These are phyloP conservation scores for Sinosuthora webbiana DNA, from an alignment of 2,113 vertebrate species.

Conservation along the genomic window DNA sequence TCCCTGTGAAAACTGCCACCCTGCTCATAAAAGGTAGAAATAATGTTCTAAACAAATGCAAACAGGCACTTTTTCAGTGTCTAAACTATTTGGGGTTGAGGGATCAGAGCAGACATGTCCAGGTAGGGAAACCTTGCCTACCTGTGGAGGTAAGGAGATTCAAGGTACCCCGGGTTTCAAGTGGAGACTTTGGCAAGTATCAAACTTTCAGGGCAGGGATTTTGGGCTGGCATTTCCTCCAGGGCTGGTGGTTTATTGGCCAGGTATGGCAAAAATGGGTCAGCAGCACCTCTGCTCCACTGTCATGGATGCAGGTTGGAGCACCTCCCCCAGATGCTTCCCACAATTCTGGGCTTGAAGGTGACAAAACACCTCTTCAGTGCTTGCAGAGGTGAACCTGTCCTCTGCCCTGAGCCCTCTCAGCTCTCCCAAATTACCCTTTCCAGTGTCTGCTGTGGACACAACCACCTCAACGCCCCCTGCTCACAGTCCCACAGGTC, in stretches of 20 bases:
- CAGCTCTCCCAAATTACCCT: neutral
- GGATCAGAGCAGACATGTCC: neutral
- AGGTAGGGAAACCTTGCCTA: neutral
- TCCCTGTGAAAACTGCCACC: neutral
- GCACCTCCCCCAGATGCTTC: neutral
- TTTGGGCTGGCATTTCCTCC: neutral
- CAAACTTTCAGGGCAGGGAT: neutral
- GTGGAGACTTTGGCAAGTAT: neutral
- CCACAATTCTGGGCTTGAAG: neutral
- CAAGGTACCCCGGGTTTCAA: neutral
- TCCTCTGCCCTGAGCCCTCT: neutral
- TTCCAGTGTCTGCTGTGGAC: neutral
- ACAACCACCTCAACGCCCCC: fast-evolving
- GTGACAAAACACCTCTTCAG: neutral
- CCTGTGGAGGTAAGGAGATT: neutral
- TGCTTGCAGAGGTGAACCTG: neutral
- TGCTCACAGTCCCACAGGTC: fast-evolving
- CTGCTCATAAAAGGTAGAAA: neutral
- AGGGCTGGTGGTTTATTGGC: neutral
- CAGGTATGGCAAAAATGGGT: neutral
- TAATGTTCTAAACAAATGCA: neutral
- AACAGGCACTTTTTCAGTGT: neutral
- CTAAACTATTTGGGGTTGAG: neutral
- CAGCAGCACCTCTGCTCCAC: neutral
- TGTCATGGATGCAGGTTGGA: neutral